Evolutionary conservation across 2,113 vertebrate species (phyloP), one percentile per base, ranked within the genome.

Genomic region (Pluvianellus socialis): DNA sequence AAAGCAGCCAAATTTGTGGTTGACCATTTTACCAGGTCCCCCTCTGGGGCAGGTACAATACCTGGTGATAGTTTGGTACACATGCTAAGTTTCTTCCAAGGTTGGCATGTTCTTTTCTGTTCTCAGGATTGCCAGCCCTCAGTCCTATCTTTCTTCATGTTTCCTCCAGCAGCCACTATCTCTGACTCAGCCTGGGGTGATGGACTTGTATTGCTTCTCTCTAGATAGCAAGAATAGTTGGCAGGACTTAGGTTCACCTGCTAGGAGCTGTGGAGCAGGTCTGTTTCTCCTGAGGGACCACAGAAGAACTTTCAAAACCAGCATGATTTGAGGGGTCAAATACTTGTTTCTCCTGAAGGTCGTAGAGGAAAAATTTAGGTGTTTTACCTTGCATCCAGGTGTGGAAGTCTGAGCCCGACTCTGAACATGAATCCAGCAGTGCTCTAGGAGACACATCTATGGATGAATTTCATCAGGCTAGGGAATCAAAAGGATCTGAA

Each of bases 141-240:
- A 71, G 21, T 30, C 14, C 62, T 35, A 33, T 5, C 24, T 32
- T 26, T 73, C 63, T 52, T 72, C 7, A 2, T 59, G 49, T 32
- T 77, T 33, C 10, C 23, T 87, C 7, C n/a, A 81, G 38, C n/a
- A 89, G 45, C 16, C 33, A 50, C 20, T 8, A 49, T 2, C 63
- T 62, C 53, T 33, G 59, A 30, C 49, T 40, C 40, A 42, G 9
- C 7, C 53, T 80, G 30, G 4, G 3, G 7, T 21, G 33, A 58
- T 0, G 6, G 16, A 61, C 27, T 49, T 70, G 10, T 7, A 35
- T 20, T 2, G 0, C 6, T 42, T 61, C 45, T 58, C 18, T 80
- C 8, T 42, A 52, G 26, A 15, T 2, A 53, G 21, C 0, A 8
- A 55, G 44, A 65, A 23, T 2, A 52, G 22, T 28, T 68, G 49